Evolutionary conservation across 2,113 vertebrate species (phyloP), one percentile per base, ranked within the genome.

Genomic region (Abramis brama): DNA sequence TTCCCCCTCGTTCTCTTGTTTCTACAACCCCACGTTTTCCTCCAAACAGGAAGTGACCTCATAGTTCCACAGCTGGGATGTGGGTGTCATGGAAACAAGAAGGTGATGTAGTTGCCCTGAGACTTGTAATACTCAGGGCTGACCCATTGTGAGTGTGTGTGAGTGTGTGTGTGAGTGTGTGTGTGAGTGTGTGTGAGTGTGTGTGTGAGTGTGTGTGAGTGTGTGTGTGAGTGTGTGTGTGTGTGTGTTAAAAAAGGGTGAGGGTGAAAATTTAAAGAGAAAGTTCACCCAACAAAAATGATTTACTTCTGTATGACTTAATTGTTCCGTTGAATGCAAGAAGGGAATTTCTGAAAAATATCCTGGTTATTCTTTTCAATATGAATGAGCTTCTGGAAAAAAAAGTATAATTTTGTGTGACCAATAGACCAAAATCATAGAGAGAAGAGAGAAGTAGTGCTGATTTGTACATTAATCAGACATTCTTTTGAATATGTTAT

Each of bases 1-100:
- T 76, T 66, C 39, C 30, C 59, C 30, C 74, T 50, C 39, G 23
- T 52, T 62, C 70, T 84, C 70, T 17, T 75, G 62, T 39, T 76
- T 84, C 11, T 60, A 47, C 83, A 59, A 59, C 23, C 79, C 21
- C 47, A n/a, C 47, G 47, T 57, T 50, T 55, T 52, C 70, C 88
- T 57, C 0, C n/a, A 87, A 55, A 89, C 89, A 85, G 92, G 92
- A 92, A 89, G 91, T 93, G 90, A 91, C 90, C 85, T 90, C 92
- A 86, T 90, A 89, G 84, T 92, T 93, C 91, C 92, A 91, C 88
- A 89, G 86, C 76, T 91, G 80, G 71, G 87, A 91, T 86, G 89
- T 87, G 75, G 87, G 0, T 0, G 86, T 86, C 90, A 88, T 88
- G 90, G 88, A 85, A 87, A 87, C 79, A 39, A 71, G 59, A 66